Base-by-base conservation (phyloP, 2,113 vertebrate genomes). In the Oxygymnocypris stewartii region DNA sequence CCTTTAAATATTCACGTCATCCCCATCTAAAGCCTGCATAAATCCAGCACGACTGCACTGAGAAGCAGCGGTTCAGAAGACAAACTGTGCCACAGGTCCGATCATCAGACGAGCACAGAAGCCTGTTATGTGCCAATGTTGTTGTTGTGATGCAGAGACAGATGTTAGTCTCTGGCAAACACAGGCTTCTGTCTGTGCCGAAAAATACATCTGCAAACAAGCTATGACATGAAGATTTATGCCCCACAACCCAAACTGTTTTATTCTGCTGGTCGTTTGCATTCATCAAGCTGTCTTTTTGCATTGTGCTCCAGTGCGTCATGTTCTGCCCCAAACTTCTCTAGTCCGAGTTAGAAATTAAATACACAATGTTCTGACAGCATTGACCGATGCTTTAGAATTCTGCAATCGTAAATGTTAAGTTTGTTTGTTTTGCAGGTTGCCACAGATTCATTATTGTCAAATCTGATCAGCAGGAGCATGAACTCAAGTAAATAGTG, bases 231-330 rank as follows among this genome's bases (percentile, higher is more conserved):
- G 85, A 88, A 92, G 91, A 92, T 90, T 78, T 71, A 88, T 87
- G 85, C 47, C 18, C 35, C 40, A 73, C 75, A 47, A 89, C 54
- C 87, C 71, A 86, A 84, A 51, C 86, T 83, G 57, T 89, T 44
- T n/a, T 35, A 84, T 90, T 89, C 85, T 80, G 84, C 85, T n/a
- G 51, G 80, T 82, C 67, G 84, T 88, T 79, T 88, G 85, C 90
- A 89, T 92, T 91, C 79, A 86, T 90, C 87, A 90, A 87, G 86
- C 89, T 89, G 87, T 87, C 47, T 18, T 51, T 67, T 86, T 85
- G 67, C 31, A 69, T 84, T 84, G 87, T 77, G 79, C 77, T 59
- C 84, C 81, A 44, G 59, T 59, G 84, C 10, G 28, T 88, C 12
- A 88, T 88, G 87, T 88, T 85, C 59, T 49, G 25, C 77, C 57